These are phyloP conservation scores for Oriolus oriolus DNA, from an alignment of 2,113 vertebrate genomes.

Conservation along the genomic window DNA sequence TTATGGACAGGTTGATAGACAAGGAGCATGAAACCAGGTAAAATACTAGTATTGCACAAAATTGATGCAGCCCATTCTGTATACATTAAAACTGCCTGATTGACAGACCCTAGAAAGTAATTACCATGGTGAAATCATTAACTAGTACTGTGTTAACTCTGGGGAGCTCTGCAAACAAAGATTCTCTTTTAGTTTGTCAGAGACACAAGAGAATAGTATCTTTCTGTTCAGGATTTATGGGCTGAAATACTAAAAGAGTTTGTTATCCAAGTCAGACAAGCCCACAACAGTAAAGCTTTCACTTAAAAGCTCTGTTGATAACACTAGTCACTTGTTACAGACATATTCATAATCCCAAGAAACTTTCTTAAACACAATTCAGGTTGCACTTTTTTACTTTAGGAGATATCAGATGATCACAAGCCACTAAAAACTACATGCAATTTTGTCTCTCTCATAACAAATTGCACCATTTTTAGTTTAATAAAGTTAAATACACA, in stretches of 20 bases:
- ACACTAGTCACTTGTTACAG: neutral
- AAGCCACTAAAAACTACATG: neutral
- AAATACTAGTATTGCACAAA: neutral
- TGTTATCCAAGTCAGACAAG: neutral
- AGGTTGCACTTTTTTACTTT: neutral
- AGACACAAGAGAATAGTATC: neutral
- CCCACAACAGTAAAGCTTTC: neutral
- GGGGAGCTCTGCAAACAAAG: slow-evolving; percentile 35
- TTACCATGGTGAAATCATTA: neutral
- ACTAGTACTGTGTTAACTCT: neutral
- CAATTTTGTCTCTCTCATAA: neutral
- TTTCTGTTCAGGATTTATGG: slow-evolving; percentile 13
- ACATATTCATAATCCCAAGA: neutral
- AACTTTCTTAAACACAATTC: neutral
- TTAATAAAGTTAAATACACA: neutral
- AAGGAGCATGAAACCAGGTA: neutral
- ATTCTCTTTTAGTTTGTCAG: slow-evolving; percentile 13
- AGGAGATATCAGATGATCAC: neutral
- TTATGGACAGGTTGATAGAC: neutral
- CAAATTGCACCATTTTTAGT: neutral
- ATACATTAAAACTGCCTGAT: neutral
- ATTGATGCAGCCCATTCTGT: neutral
- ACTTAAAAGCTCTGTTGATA: neutral
- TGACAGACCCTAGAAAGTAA: neutral
- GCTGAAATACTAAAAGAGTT: slow-evolving; percentile 22